Conservation (phyloP, 1,140 invertebrate species). For the Trachymyrmex septentrionalis region DNA sequence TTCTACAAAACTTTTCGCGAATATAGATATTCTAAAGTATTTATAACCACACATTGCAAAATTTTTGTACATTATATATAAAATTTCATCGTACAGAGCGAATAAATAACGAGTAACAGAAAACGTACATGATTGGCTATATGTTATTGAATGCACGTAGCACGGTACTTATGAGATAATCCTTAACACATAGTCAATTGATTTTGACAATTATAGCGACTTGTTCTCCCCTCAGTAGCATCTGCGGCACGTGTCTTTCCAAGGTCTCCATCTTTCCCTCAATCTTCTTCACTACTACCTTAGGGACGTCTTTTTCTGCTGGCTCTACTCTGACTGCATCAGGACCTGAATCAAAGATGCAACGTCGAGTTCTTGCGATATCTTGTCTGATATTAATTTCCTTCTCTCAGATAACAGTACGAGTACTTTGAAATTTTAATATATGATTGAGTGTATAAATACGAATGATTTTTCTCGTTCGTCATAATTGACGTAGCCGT, state of each 20-base stretch:
- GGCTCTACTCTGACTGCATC: conserved; percentile 37
- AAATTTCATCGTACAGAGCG: background rate
- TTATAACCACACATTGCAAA: background rate
- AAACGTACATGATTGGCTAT: background rate
- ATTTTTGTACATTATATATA: background rate
- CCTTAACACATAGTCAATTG: conserved; percentile 55
- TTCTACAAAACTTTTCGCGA: background rate
- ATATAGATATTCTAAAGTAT: background rate
- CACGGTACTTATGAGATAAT: background rate
- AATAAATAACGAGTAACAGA: conserved; percentile 8
- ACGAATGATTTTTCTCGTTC: background rate
- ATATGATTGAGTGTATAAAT: background rate
- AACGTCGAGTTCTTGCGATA: conserved; percentile 7
- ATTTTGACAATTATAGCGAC: conserved; percentile 89
- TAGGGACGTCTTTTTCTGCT: conserved; percentile 82
- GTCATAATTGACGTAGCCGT: background rate
- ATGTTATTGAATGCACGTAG: background rate
- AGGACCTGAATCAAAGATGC: conserved; percentile 43
- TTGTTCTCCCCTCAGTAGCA: conserved; percentile 95
- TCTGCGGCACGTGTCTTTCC: conserved; percentile 91
- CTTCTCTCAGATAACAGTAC: background rate
- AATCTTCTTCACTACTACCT: conserved; percentile 86
- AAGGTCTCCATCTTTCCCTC: conserved; percentile 90
- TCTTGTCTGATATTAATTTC: background rate
- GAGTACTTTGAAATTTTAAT: background rate